Base-by-base conservation (phyloP, 2,113 vertebrate genomes). In the Apeltes quadracus region DNA sequence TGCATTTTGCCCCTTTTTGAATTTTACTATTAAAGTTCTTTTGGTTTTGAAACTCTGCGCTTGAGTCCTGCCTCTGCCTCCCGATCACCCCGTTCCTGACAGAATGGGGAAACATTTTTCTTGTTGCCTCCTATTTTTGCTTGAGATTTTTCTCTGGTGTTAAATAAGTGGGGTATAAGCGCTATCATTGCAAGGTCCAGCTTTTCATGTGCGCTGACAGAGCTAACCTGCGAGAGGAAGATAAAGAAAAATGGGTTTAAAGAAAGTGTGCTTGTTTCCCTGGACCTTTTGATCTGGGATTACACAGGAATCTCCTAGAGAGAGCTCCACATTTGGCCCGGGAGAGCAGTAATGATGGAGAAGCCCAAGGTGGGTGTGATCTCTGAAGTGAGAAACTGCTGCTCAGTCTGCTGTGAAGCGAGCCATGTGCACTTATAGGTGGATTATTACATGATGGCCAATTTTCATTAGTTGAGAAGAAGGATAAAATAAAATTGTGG, bases 271-370 rank as follows among this genome's bases (percentile, higher is more conserved):
- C 85, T 90, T 88, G 89, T 93, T 85, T 89, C 87, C 82, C 69
- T 55, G 84, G 87, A 92, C 83, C 90, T 93, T 41, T 91, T 93
- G 91, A 93, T 93, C 88, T 92, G 87, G 90, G 90, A 90, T 93
- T 91, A 92, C 88, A 91, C 75, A 85, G 78, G 86, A 82, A 82
- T 79, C 68, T 76, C 77, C 34, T 32, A 87, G 69, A 90, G 89
- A 85, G 84, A 87, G 87, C 83, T 75, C 80, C 36, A 73, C 51
- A 59, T 81, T 87, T 89, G 88, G 83, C 83, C 86, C 53, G 74
- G 83, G 72, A 87, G 80, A 76, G 79, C 76, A 34, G 3, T 86
- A 69, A 78, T 74, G 76, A 84, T 71, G 39, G 82, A 84, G 86
- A 54, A 65, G 88, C 91, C 88, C 1, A 82, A 85, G 90, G 87